Base-by-base conservation (phyloP, 1,140 invertebrate species). In the Tetramorium alpestre region DNA sequence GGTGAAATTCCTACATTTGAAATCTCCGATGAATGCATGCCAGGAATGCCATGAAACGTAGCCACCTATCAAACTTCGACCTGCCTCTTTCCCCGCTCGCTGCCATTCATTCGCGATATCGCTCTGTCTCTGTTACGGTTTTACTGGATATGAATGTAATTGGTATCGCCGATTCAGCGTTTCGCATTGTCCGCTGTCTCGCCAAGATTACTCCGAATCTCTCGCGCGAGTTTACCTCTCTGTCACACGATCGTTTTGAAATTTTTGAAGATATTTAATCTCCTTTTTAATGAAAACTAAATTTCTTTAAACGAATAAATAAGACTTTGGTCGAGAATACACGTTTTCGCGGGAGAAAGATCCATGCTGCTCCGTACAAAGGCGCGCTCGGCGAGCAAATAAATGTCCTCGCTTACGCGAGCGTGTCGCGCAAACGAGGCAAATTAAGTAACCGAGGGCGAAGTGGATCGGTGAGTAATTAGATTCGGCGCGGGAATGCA, bases 381-480 rank as follows among this genome's bases (percentile, higher is more conserved):
- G 64, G 67, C 38, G 58, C 11, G 22, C 18, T 22, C 6, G 44
- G 10, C 58, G 64, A 28, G 44, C 28, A 67, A 81, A 81, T 73
- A 84, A 73, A 84, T 60, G 41, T 75, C 38, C 69, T 38, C 80
- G 67, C 51, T 82, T 58, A 58, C 65, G 47, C 49, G 80, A 73
- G 41, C 60, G 69, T 70, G 54, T 84, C 80, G 80, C 41, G 69
- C 80, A 60, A 84, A 84, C 25, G 67, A 16, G 80, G n/a, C 69
- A 84, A 84, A 84, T 84, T 84, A 84, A 84, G 80, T 84, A 84
- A 84, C 80, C 80, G 54, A 51, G 41, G 54, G 54, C 80, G 44
- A 84, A 84, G 80, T 84, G 69, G 54, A 84, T 84, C 80, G 67
- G 80, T 33, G 51, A 75, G 80, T 84, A 84, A 84, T 84, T 84